These are phyloP conservation scores for Lacanobia wlatinum DNA, from an alignment of 2,888 invertebrate species.

Conservation along the genomic window DNA sequence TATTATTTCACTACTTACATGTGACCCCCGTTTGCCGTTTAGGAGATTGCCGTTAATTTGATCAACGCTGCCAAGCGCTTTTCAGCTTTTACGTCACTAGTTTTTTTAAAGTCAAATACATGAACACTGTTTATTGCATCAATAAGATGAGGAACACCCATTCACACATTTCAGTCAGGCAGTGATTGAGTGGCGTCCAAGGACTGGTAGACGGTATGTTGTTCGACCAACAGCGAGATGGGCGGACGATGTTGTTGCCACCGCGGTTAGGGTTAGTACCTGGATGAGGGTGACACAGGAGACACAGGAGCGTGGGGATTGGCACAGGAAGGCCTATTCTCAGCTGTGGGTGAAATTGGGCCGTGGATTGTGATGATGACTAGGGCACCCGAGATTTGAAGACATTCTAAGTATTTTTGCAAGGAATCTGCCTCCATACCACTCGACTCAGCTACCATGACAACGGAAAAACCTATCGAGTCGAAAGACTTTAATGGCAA, in stretches of 20 bases:
- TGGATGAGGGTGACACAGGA: too few species aligned
- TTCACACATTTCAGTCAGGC: background rate
- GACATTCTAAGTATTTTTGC: too few species aligned
- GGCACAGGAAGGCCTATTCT: too few species aligned
- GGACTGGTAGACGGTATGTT: background rate
- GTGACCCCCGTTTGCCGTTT: slow-evolving; percentile 28
- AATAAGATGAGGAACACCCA: too few species aligned
- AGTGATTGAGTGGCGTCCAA: background rate
- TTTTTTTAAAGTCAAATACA: background rate
- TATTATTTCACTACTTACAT: slow-evolving; percentile 29
- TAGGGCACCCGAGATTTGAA: too few species aligned
- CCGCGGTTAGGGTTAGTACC: too few species aligned
- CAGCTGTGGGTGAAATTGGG: too few species aligned
- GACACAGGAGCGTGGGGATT: too few species aligned
- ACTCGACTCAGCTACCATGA: too few species aligned
- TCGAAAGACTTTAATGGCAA: background rate
- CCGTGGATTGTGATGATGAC: too few species aligned
- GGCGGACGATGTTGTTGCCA: background rate
- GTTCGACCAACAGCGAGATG: background rate
- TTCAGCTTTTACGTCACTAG: background rate
- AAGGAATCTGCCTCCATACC: too few species aligned
- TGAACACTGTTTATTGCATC: background rate
- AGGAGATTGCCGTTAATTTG: slow-evolving; percentile 24
- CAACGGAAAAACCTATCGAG: background rate
- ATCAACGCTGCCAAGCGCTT: background rate